Base-by-base conservation (phyloP, 2,888 invertebrate species). In the Drosophila algonquin region DNA sequence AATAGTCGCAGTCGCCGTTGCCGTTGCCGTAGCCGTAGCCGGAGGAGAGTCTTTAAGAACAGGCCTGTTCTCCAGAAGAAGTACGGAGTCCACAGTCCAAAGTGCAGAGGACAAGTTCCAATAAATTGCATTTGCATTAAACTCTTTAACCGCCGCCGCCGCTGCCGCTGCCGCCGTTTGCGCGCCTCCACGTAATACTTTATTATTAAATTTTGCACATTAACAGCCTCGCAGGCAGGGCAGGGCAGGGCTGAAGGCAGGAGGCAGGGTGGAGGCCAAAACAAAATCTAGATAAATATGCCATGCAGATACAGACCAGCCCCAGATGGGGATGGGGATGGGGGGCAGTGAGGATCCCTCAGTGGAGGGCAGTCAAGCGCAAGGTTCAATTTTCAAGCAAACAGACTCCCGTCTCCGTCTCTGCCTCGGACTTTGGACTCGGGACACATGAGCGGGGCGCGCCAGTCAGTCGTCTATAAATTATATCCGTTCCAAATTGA, bases 401-500 rank as follows among this genome's bases (percentile, higher is more conserved):
- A 83, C 78, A 81, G 40, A 40, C 76, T 73, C 65, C 75, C 52
- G 35, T 48, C 51, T 45, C 45, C 24, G 40, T 14, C 5, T 40
- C 40, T 12, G 14, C 14, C 14, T 40, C 6, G 40, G 14, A 27
- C 27, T 7, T 40, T 61, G 71, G 63, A 57, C 47, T 27, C 30
- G 63, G 76, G 80, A 76, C 79, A 79, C 80, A 84, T 84, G 80
- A 75, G 81, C 79, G 63, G 74, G 65, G 73, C 52, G 56, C 63
- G 67, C 85, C 87, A 84, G 89, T 90, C 90, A 90, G 90, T 90
- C 91, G 91, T 91, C 90, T 90, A 90, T 90, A 91, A 90, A 90
- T 90, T 90, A 90, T 90, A 90, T 90, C 91, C 91, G 90, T 86
- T 90, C 90, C 89, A 90, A 90, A 90, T 90, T 90, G 90, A 90